Percentiles rank a stretch among this genome's conserved stretches.
These are phyloP conservation scores for Meriones psammophilus DNA, from an alignment of 2,797 vertebrate species.

Conservation along the genomic window DNA sequence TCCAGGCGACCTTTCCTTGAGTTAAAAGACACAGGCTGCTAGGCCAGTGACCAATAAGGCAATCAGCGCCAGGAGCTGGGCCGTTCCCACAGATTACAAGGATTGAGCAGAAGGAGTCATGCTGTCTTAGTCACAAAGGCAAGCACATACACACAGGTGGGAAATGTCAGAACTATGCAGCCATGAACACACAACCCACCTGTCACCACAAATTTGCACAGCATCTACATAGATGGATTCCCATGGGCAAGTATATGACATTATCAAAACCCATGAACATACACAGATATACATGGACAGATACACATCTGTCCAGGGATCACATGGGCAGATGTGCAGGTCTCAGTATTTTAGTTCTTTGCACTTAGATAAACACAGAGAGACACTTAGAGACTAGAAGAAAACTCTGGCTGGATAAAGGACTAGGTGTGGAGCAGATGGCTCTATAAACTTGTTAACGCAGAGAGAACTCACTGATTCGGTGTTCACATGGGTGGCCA, in stretches of 20 bases:
- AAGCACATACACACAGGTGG: neutral
- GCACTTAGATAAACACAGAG: neutral
- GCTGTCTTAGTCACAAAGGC: slow-evolving; percentile 58
- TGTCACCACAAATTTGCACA: neutral
- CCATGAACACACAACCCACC: neutral
- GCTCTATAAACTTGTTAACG: neutral
- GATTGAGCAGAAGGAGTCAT: slow-evolving; percentile 2
- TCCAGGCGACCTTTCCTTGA: slow-evolving; percentile 67
- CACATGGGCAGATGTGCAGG: neutral
- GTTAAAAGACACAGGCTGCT: slow-evolving; percentile 57
- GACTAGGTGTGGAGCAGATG: neutral
- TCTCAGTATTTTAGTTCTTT: neutral
- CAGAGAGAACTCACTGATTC: neutral
- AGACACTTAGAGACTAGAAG: neutral
- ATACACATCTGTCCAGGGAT: neutral
- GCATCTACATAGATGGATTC: neutral
- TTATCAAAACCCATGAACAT: neutral
- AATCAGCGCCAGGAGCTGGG: neutral
- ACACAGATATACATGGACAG: neutral
- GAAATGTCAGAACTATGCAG: neutral
- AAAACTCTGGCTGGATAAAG: neutral
- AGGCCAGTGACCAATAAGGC: slow-evolving; percentile 46
- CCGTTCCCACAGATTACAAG: neutral
- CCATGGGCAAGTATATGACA: neutral
- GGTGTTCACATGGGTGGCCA: neutral